Evolutionary conservation across 2,888 invertebrate species (phyloP).

Genomic region (Tiliacea citrago): DNA sequence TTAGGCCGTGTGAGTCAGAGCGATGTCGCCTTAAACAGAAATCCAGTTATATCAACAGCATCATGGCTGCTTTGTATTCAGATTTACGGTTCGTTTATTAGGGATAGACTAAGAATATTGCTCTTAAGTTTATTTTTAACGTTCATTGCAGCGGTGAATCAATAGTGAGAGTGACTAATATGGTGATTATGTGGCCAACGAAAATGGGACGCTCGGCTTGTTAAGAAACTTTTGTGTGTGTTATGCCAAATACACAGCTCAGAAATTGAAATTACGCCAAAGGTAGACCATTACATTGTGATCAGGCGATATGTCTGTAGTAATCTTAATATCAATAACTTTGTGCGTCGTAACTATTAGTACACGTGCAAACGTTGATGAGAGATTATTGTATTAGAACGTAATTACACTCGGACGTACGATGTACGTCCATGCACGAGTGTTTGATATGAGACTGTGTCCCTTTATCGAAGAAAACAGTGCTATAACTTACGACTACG

Average conservation of each 20-base stretch:
- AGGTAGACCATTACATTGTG: not conserved
- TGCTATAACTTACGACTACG: not conserved
- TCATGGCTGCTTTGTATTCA: slow-evolving; percentile 43
- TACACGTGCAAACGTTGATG: slow-evolving; percentile 32
- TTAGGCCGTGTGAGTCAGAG: slow-evolving; percentile 53
- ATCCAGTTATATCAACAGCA: slow-evolving; percentile 56
- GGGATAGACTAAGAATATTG: slow-evolving; percentile 1
- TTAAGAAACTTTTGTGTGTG: too few species aligned
- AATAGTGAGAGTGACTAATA: not conserved
- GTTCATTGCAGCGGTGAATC: not conserved
- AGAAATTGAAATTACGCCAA: slow-evolving; percentile 24
- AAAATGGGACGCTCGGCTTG: not conserved
- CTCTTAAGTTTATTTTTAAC: slow-evolving; percentile 35
- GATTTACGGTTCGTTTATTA: slow-evolving; percentile 26
- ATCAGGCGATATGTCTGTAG: not conserved
- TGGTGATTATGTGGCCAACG: too few species aligned
- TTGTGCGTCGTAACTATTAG: slow-evolving; percentile 28
- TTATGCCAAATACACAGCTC: too few species aligned
- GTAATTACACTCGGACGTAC: too few species aligned
- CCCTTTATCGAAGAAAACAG: not conserved
- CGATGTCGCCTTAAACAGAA: slow-evolving; percentile 45
- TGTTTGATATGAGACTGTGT: not conserved
- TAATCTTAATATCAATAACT: slow-evolving; percentile 28
- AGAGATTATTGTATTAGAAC: slow-evolving; percentile 9
- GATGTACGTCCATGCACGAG: too few species aligned